Base-by-base conservation (phyloP, 2,888 invertebrate genomes). In the Oxycera nigricornis region DNA sequence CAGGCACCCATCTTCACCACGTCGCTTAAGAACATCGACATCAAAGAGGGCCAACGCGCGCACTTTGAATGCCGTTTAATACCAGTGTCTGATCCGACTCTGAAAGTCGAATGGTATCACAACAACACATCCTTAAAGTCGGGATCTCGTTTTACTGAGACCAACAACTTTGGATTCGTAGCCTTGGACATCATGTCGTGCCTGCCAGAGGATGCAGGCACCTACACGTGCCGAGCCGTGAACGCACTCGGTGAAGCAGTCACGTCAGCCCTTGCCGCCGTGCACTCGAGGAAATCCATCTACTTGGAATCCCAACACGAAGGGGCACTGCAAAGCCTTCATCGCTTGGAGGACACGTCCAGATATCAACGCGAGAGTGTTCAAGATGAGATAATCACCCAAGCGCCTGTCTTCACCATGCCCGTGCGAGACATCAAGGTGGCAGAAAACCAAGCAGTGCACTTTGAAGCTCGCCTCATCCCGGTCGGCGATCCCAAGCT, bases 141-240 rank as follows among this genome's bases (percentile, higher is more conserved):
- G 77, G 97, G 97, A 52, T 96, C 97, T 6, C 91, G 98, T 80
- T 98, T 98, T 84, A 94, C 95, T 11, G 96, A 97, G 86, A 95
- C 96, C 7, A 95, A 97, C 82, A 98, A 96, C 86, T 98, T 99
- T 83, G 98, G 98, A 55, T 98, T 96, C 83, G 97, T 98, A 14
- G 96, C 97, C 26, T 87, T 99, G 74, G 98, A 99, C 82, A 97
- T 99, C 79, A 91, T 97, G 88, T 94, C 97, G 79, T 94, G 96
- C 75, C 92, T 97, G 81, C 95, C 97, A 7, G 98, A 98, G 84
- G 98, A 99, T 87, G 93, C 95, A 17, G 99, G 98, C 61, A 94
- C 93, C 0, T 99, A 98, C 83, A 97, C 97, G 0, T 95, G 96
- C 84, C 90, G 95, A 81, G 97, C 98, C 1, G 92, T 90, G 72